Evolutionary conservation across 2,888 invertebrate genomes (phyloP), one percentile per base, ranked within the genome.

Genomic region (Smittia aterrima): DNA sequence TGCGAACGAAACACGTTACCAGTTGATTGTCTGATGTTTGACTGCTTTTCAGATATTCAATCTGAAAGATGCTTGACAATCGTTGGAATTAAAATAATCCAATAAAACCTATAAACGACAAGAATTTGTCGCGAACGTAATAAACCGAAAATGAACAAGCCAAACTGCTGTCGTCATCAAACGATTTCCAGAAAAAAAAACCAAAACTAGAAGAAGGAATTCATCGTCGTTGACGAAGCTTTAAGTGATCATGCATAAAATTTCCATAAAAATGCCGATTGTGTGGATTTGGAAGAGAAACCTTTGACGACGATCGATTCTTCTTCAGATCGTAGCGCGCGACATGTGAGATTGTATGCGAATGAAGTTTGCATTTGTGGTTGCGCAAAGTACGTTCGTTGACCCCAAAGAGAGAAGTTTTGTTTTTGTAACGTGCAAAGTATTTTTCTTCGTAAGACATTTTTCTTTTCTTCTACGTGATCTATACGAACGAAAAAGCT

Each of bases 311-410:
- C 58, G 58, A 58, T 58, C 58, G 58, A 58, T 20, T 58, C 18
- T 58, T 58, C 58, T 58, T 16, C 47, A 13, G n/a, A 22, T 58
- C 58, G 22, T 18, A 6, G 18, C 58, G 16, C 16, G 58, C 18
- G 58, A 7, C 58, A 20, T 58, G 18, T 20, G 58, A 22, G 58
- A 18, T 20, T 22, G 58, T 58, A 18, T 58, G 58, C 58, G 22
- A 18, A 58, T 22, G n/a, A 47, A 11, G 47, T 47, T 47, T 47
- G 47, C 18, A 58, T 58, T 58, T 72, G 72, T 72, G 32, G 53
- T 72, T 62, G 72, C 40, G 54, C 70, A 54, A 72, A 72, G 72
- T 62, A 72, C 72, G 72, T 72, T 72, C 72, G 72, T 72, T 72
- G 72, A 72, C 58, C 72, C 25, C 62, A 53, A 3, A n/a, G 54